Base-by-base conservation (phyloP, 2,888 invertebrate genomes). In the Macrosoma leucophasiata region DNA sequence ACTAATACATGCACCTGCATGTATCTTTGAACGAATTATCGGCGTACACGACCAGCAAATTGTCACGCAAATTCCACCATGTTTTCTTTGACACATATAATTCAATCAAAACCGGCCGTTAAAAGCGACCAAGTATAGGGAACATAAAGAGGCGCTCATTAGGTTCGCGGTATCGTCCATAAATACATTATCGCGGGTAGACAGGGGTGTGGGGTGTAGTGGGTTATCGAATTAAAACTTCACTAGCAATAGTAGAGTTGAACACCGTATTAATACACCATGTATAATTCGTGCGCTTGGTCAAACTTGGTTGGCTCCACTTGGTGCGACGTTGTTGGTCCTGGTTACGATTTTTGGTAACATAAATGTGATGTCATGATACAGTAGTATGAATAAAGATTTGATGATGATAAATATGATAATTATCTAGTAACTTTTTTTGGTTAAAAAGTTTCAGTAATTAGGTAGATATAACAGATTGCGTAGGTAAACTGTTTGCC, bases 261-360 rank as follows among this genome's bases (percentile, higher is more conserved):
- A 81, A 79, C 78, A 77, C 69, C 71, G 77, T 82, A 82, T 82
- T 82, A 81, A 81, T 79, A 82, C 77, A 77, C 75, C 74, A 76
- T 79, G 77, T 81, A 78, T 81, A 78, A 82, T 81, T 82, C 70
- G 77, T 74, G 69, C 68, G 78, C 75, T 64, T 73, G 75, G 77
- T 72, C 78, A 72, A 73, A 72, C 66, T 72, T 59, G 70, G 57
- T 35, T 44, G 46, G 68, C 50, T 72, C 68, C 62, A 47, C 38
- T 62, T 49, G 48, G 29, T 36, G 37, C 58, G 13, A 1, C 6
- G 4, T 1, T 24, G 2, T 25, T 5, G 17, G 7, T 6, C 4
- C 17, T 5, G 17, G 4, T 5, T 17, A 17, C 17, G 17, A 7
- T 5, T 17, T 6, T 17, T 17, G n/a, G 7, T 17, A 17, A 17